Percentiles rank a stretch among this genome's conserved stretches.
These are phyloP conservation scores for Melopsittacus undulatus DNA, from an alignment of 2,797 vertebrate genomes.

Conservation along the genomic window DNA sequence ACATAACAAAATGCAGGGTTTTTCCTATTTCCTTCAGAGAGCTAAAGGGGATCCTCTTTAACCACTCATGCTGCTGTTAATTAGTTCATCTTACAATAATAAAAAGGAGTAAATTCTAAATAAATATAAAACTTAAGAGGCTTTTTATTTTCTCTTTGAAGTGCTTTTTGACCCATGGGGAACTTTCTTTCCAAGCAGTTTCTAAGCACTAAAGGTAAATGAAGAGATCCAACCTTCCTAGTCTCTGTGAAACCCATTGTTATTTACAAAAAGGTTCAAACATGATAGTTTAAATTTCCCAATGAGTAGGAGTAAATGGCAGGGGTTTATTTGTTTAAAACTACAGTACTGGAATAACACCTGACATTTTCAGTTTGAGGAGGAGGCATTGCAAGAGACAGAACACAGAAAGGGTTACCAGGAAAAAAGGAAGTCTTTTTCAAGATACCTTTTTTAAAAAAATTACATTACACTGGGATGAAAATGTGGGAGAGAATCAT, in stretches of 20 bases:
- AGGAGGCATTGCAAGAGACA: background rate
- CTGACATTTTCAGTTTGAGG: background rate
- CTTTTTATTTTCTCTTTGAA: background rate
- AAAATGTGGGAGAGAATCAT: background rate
- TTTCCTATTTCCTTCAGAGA: background rate
- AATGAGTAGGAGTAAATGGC: background rate
- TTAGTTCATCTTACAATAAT: background rate
- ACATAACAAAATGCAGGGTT: background rate
- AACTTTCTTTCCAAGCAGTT: background rate
- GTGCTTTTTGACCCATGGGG: background rate
- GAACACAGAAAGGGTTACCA: background rate
- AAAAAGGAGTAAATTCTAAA: background rate
- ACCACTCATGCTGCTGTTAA: background rate
- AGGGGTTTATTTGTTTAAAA: background rate
- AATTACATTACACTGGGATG: background rate
- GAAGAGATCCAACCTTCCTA: background rate
- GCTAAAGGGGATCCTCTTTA: background rate
- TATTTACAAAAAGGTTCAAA: background rate
- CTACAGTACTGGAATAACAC: background rate
- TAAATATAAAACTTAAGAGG: background rate
- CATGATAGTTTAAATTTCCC: background rate
- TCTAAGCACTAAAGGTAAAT: background rate
- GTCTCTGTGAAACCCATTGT: background rate
- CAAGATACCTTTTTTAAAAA: rapidly evolving
- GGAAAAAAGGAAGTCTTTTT: rapidly evolving